phyloP scores from a whole-genome alignment of 2,888 invertebrate genomes.

The Dysmachus trigonus region DNA sequence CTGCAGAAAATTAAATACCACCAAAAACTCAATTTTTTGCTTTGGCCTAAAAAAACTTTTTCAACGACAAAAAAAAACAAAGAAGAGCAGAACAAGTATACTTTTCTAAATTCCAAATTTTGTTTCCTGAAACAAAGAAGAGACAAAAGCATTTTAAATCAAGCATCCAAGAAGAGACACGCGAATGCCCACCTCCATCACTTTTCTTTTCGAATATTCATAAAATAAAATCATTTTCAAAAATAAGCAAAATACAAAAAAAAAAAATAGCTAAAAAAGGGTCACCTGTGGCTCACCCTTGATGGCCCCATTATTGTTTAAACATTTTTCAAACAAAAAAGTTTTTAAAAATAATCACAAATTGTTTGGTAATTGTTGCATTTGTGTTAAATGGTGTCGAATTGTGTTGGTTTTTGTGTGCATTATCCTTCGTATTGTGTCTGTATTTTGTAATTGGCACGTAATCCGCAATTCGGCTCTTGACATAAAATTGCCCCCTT shows the following conservation, averaged over 20 bases:
- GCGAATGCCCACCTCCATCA: constrained; percentile 1
- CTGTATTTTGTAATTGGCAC: constrained; percentile 46
- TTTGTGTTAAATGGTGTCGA: constrained; percentile 23
- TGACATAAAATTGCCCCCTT: constrained; percentile 50
- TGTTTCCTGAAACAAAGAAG: neutral
- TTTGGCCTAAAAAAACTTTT: neutral
- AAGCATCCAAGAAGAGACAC: neutral
- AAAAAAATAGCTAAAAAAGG: neutral
- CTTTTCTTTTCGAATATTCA: neutral
- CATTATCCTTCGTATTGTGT: constrained; percentile 5
- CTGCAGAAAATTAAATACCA: neutral
- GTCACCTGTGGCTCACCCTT: neutral
- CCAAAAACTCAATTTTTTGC: neutral
- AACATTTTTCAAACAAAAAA: neutral
- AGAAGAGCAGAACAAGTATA: constrained; percentile 24
- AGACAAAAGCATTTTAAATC: neutral
- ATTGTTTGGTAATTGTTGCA: neutral
- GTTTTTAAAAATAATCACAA: neutral
- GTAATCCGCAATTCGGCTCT: constrained; percentile 44
- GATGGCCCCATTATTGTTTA: neutral
- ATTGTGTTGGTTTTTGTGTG: neutral
- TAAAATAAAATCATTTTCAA: neutral
- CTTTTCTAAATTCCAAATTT: constrained; percentile 38
- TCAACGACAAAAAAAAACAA: constrained; percentile 32
- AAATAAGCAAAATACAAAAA: neutral